Evolutionary conservation across 2,113 vertebrate species (phyloP).

Genomic region (Siniperca chuatsi): DNA sequence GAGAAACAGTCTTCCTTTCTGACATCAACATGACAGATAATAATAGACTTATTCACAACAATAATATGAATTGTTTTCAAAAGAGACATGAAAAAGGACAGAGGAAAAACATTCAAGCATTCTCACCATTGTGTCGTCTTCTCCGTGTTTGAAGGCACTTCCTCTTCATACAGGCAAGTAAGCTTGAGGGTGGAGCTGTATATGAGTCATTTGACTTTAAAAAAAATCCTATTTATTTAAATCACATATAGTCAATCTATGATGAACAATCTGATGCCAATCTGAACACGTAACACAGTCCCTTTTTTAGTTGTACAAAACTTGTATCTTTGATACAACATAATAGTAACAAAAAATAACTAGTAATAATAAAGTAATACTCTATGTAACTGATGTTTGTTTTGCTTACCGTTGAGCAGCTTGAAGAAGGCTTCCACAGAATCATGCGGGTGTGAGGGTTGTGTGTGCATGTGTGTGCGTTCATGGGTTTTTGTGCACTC

Average conservation of each 20-base stretch:
- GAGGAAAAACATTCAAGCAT: background rate
- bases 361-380: background rate
- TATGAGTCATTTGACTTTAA: background rate
- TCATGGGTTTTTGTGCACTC: too few species aligned
- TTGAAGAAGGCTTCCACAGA: background rate
- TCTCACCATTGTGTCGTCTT: constrained; percentile 26
- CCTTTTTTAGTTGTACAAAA: background rate
- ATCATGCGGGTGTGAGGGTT: background rate
- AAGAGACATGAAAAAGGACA: background rate
- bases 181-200: background rate
- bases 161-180: background rate
- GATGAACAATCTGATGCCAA: background rate
- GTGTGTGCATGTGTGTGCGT: fast-evolving
- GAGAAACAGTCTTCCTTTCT: background rate
- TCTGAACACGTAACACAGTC: background rate
- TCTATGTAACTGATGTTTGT: background rate
- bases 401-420: background rate
- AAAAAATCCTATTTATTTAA: background rate
- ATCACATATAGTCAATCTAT: background rate
- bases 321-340: background rate
- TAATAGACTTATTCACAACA: background rate
- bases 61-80: background rate
- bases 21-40: background rate
- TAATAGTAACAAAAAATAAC: background rate
- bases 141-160: background rate